A percentile compares a stretch with the other conserved stretches of the same genome.
phyloP scores from a whole-genome alignment of 2,113 vertebrate species.

The Barbus barbus region DNA sequence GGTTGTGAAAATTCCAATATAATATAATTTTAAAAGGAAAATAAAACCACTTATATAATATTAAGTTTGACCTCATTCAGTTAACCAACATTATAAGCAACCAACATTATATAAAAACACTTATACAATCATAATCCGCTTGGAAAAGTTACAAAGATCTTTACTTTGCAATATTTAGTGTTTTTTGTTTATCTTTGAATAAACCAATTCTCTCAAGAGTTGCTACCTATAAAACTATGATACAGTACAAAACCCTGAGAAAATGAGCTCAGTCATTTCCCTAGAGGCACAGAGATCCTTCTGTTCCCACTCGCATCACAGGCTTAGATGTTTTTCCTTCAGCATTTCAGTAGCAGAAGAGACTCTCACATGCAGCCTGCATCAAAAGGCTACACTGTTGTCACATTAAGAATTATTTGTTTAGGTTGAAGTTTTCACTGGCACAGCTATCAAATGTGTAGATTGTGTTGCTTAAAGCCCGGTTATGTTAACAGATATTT shows the following conservation, averaged over 20 bases:
- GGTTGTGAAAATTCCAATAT: background rate
- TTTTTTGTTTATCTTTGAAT: background rate
- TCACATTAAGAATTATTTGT: constrained; percentile 4
- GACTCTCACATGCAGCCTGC: background rate
- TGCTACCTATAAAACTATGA: constrained; percentile 2
- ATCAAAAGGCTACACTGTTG: background rate
- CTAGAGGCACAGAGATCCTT: background rate
- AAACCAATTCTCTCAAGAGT: background rate
- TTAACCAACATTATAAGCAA: too few relatives aligned
- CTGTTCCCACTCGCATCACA: constrained; percentile 9
- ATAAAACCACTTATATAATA: too few relatives aligned
- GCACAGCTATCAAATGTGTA: background rate
- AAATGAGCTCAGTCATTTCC: constrained; percentile 12
- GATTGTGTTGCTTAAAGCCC: background rate
- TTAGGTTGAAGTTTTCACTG: constrained; percentile 2
- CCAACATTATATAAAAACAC: too few relatives aligned
- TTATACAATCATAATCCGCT: background rate
- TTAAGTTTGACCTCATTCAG: background rate
- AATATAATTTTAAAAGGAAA: background rate
- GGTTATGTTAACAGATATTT: background rate
- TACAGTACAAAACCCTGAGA: background rate
- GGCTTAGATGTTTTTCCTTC: background rate
- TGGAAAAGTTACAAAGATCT: background rate
- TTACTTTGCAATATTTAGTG: background rate
- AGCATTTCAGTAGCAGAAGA: background rate